Conservation (phyloP, 2,797 vertebrate genomes). For the Anisognathus igniventris region DNA sequence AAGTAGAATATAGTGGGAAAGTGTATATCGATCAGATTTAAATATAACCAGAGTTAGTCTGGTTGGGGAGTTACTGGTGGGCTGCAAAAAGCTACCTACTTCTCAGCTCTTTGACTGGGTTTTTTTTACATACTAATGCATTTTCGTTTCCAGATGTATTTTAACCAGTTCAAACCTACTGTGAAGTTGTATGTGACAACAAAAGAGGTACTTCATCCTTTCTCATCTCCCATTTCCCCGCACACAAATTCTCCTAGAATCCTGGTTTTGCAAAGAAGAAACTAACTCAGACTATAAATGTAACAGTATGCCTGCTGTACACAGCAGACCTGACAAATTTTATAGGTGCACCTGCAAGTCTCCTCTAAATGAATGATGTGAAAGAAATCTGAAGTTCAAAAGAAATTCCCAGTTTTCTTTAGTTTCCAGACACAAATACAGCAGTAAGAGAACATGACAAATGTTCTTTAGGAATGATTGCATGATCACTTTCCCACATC, state of each 20-base stretch:
- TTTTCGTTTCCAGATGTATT: background rate
- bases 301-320: background rate
- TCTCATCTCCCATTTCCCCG: background rate
- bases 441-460: background rate
- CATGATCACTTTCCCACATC: background rate
- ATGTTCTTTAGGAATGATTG: background rate
- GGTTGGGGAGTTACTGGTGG: background rate
- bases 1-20: background rate
- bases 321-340: background rate
- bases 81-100: background rate
- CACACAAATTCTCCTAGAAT: background rate
- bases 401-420: background rate
- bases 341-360: background rate
- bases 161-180: background rate
- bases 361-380: background rate
- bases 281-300: background rate
- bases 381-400: background rate
- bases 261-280: background rate
- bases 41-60: background rate
- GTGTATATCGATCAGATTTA: background rate
- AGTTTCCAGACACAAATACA: background rate
- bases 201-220: background rate
- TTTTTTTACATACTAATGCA: background rate
- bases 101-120: background rate
- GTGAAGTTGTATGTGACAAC: background rate